phyloP scores from a whole-genome alignment of 2,888 invertebrate species.

The Ectemnius cavifrons region DNA sequence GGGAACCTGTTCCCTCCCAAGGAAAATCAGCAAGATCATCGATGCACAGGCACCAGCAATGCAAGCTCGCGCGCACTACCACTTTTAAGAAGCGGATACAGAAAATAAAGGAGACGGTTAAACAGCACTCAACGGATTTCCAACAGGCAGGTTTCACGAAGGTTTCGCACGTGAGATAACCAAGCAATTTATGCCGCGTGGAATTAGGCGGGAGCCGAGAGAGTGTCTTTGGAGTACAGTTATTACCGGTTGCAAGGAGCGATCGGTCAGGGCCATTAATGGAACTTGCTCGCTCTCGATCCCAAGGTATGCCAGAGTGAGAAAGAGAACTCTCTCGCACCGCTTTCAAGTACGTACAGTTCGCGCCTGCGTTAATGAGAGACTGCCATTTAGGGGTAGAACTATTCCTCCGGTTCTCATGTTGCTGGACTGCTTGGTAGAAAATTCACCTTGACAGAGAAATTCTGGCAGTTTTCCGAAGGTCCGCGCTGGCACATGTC shows the following conservation, averaged over 20 bases:
- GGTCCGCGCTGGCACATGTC: no score
- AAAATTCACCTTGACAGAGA: slow-evolving; percentile 57
- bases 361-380: slow-evolving; percentile 55
- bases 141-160: no score
- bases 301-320: no score
- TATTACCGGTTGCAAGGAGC: slow-evolving; percentile 23
- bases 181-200: slow-evolving; percentile 3
- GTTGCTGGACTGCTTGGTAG: slow-evolving; percentile 37
- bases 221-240: slow-evolving; percentile 5
- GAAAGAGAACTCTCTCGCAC: no score
- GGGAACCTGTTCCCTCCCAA: not conserved
- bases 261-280: slow-evolving; percentile 38
- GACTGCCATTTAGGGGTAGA: slow-evolving; percentile 55
- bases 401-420: slow-evolving; percentile 16
- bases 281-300: slow-evolving; percentile 24
- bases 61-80: no score
- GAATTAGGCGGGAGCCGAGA: not conserved
- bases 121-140: no score
- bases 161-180: not conserved
- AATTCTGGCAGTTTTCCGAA: slow-evolving; percentile 43
- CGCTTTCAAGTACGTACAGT: not conserved
- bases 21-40: no score
- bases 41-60: no score
- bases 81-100: no score
- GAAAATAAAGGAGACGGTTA: no score